Base-by-base conservation (phyloP, 1,140 invertebrate genomes). In the Cydia amplana region DNA sequence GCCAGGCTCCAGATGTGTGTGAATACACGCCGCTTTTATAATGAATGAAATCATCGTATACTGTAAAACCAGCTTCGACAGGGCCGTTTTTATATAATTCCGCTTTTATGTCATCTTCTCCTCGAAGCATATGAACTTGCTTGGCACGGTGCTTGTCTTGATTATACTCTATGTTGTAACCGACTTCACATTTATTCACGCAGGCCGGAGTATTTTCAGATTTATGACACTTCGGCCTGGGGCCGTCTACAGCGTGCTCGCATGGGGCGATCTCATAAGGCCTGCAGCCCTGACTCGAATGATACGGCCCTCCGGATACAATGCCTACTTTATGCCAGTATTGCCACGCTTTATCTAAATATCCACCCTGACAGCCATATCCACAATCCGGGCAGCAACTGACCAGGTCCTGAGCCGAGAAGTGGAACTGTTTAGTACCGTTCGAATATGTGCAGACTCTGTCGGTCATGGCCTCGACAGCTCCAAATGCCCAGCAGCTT, bases 81-180 rank as follows among this genome's bases (percentile, higher is more conserved):
- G 97, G 97, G 32, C 97, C 97, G 90, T 98, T 97, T 14, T 88
- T 95, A 92, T 95, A 94, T 28, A 98, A 95, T 91, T 98, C 97
- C 18, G 93, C 92, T 91, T 96, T 95, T 78, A 98, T 98, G 77
- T 96, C 93, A 9, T 93, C 84, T 2, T 93, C 94, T 46, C 90
- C 90, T 0, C 84, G 76, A 46, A 98, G 87, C 9, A 95, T 94
- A 84, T 98, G 98, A 0, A 95, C 90, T 75, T 93, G 94, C 25
- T 89, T 86, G 89, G 97, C 97, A 83, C 91, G 96, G 85, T 96
- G 95, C 82, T 96, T 95, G 91, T 98, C 97, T 43, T 95, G 85
- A 4, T 90, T 83, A 83, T 97, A 98, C 0, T 94, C 85, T 4
- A 95, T 87, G 4, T 93, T 94, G 88, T 97, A 98, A n/a, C 88